Conservation (phyloP, 2,113 vertebrate genomes). For the Centropus bengalensis region DNA sequence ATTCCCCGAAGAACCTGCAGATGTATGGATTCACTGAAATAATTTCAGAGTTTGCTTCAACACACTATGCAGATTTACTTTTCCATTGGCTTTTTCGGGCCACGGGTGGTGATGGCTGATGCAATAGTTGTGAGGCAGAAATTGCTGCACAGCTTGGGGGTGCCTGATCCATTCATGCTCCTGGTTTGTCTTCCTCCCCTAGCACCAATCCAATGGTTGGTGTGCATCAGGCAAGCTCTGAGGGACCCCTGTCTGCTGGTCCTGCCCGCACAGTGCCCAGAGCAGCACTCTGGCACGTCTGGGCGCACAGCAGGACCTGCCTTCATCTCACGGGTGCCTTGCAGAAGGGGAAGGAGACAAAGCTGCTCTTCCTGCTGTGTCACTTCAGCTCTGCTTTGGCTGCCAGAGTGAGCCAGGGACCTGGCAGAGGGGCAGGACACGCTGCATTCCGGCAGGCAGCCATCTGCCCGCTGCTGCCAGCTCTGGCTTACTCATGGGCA, state of each 20-base stretch:
- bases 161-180: accelerated
- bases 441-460: neutral
- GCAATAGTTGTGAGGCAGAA: neutral
- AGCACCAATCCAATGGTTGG: neutral
- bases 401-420: accelerated
- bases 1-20: neutral
- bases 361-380: neutral
- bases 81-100: neutral
- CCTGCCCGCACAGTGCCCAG: accelerated
- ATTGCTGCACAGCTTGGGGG: accelerated
- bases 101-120: neutral
- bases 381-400: neutral
- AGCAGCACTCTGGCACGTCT: neutral
- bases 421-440: neutral
- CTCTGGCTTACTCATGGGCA: neutral
- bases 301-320: neutral
- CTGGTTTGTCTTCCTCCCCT: neutral
- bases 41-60: neutral
- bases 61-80: neutral
- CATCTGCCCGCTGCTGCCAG: neutral
- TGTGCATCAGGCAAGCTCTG: neutral
- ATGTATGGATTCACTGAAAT: neutral
- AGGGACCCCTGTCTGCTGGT: accelerated
- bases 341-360: neutral
- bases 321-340: neutral